These are phyloP conservation scores for Poeciliopsis paucimaculata DNA, from an alignment of 2,797 vertebrate species.

Conservation along the genomic window DNA sequence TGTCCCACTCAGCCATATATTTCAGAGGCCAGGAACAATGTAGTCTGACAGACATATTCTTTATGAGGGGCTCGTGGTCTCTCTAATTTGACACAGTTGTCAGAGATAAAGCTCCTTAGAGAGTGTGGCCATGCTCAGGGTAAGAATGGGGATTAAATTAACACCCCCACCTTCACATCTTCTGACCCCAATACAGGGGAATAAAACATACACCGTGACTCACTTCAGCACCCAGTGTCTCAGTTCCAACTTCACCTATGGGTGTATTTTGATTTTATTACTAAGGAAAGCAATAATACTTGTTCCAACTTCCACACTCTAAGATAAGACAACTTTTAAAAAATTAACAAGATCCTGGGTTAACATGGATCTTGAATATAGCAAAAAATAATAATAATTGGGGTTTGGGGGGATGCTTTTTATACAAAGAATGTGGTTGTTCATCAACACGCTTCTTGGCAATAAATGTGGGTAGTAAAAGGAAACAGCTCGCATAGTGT, in stretches of 20 bases:
- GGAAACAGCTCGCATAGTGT: slow-evolving; percentile 53
- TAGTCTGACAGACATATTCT: slow-evolving; percentile 84
- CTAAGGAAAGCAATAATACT: slow-evolving; percentile 45
- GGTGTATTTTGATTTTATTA: slow-evolving; percentile 47
- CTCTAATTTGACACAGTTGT: slow-evolving; percentile 86
- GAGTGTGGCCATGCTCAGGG: slow-evolving; percentile 83
- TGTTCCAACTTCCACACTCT: slow-evolving; percentile 12
- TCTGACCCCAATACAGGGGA: slow-evolving; percentile 82
- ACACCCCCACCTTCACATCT: slow-evolving; percentile 83
- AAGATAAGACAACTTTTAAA: not conserved
- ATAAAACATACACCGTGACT: slow-evolving; percentile 81
- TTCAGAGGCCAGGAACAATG: slow-evolving; percentile 81
- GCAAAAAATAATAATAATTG: slow-evolving; percentile 20
- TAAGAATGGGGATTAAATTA: slow-evolving; percentile 85
- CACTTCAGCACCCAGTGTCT: slow-evolving; percentile 70
- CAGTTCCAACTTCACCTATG: slow-evolving; percentile 63
- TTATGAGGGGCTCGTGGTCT: slow-evolving; percentile 83
- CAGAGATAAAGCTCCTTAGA: slow-evolving; percentile 85
- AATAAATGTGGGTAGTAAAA: slow-evolving; percentile 53
- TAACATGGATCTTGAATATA: slow-evolving; percentile 10
- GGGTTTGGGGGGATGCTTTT: slow-evolving; percentile 7
- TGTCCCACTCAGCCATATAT: slow-evolving; percentile 78
- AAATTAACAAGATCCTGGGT: slow-evolving; percentile 15
- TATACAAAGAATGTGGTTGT: slow-evolving; percentile 32
- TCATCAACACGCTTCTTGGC: slow-evolving; percentile 40